A percentile compares a stretch with the other conserved stretches of the same genome.
phyloP scores from a whole-genome alignment of 2,797 vertebrate species.

The Glyptemys insculpta region DNA sequence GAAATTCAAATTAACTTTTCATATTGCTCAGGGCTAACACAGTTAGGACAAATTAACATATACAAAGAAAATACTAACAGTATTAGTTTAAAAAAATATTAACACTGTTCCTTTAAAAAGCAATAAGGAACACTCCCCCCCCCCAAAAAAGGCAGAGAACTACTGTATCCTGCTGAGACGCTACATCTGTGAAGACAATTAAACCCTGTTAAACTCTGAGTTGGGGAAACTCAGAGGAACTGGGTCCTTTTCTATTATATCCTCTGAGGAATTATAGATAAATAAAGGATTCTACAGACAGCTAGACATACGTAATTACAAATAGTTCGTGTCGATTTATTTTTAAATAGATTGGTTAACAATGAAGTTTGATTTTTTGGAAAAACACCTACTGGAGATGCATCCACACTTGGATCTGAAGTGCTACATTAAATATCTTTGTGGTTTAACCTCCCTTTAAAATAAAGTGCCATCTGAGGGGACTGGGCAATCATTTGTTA shows the following conservation, averaged over 20 bases:
- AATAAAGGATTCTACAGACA: constrained; percentile 63
- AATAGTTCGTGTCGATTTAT: constrained; percentile 20
- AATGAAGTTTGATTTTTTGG: constrained; percentile 53
- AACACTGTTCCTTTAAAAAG: neutral
- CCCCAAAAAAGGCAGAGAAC: constrained; percentile 33
- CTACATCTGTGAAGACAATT: constrained; percentile 74
- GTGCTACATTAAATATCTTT: constrained; percentile 6
- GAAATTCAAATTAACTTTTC: neutral
- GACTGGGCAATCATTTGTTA: neutral
- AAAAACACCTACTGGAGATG: constrained; percentile 17
- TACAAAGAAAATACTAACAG: constrained; percentile 40
- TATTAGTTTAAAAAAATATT: constrained; percentile 33
- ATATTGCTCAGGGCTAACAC: neutral
- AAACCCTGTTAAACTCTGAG: constrained; percentile 48
- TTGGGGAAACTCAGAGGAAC: constrained; percentile 59
- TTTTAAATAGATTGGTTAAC: constrained; percentile 66
- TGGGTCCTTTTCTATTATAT: constrained; percentile 54
- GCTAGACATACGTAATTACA: constrained; percentile 47
- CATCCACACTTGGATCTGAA: constrained; percentile 38
- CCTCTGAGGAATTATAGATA: constrained; percentile 64
- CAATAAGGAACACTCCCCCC: neutral
- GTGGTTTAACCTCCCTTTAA: neutral
- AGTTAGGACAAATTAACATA: neutral
- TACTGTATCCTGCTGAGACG: constrained; percentile 61
- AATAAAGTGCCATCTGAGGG: neutral